A percentile compares a stretch with the other conserved stretches of the same genome.
These are phyloP conservation scores for Zapornia atra DNA, from an alignment of 2,113 vertebrate genomes.

Conservation along the genomic window DNA sequence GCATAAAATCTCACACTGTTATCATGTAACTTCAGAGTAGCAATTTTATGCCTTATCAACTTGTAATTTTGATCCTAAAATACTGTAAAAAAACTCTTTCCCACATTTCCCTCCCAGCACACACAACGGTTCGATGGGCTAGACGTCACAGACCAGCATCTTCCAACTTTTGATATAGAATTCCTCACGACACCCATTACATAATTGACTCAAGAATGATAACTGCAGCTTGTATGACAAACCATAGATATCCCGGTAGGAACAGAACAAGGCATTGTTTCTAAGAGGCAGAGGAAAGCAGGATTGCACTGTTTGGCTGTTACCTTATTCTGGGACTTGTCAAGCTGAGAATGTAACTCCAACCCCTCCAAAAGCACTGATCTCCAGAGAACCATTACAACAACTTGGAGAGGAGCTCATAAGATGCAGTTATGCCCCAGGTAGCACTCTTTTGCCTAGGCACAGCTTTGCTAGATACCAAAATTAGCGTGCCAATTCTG, in stretches of 20 bases:
- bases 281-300: neutral
- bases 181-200: neutral
- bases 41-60: neutral
- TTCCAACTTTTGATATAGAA: neutral
- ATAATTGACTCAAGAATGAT: rapidly evolving
- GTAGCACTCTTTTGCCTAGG: neutral
- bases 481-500: neutral
- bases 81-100: neutral
- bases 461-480: neutral
- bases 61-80: neutral
- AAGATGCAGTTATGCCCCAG: neutral
- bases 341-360: neutral
- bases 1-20: neutral
- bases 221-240: neutral
- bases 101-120: neutral
- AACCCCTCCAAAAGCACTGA: neutral
- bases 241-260: rapidly evolving
- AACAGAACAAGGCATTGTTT: rapidly evolving
- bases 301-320: neutral
- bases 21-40: neutral
- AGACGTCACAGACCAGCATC: rapidly evolving
- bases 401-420: neutral
- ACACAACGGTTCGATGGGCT: neutral
- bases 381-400: neutral
- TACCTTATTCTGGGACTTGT: neutral